Percentiles rank a stretch among this genome's conserved stretches.
Conservation (phyloP, 2,113 vertebrate genomes). For the Lamprologus ornatipinnis region DNA sequence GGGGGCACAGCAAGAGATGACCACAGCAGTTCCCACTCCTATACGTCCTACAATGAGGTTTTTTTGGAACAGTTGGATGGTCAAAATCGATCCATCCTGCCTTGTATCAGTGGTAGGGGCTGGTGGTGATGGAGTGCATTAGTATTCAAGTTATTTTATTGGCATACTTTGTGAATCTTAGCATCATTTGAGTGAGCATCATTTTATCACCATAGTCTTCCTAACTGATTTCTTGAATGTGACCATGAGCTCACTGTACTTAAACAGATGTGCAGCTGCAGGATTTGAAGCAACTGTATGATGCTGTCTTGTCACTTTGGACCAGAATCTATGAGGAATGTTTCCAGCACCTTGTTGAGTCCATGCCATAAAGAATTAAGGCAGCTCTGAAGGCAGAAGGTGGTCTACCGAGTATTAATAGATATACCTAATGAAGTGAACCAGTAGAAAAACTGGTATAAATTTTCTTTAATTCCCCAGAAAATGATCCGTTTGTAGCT, state of each 20-base stretch:
- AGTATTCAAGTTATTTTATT: neutral
- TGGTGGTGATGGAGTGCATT: neutral
- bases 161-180: neutral
- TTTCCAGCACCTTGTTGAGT: neutral
- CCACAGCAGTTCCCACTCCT: neutral
- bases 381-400: neutral
- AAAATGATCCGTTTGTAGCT: neutral
- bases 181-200: neutral
- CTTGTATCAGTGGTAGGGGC: neutral
- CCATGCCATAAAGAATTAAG: accelerated
- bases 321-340: neutral
- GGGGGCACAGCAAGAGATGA: neutral
- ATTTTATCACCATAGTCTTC: neutral
- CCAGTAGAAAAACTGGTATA: neutral
- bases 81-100: neutral
- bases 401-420: neutral
- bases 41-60: neutral
- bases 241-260: neutral
- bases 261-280: neutral
- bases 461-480: neutral
- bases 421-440: neutral
- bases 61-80: neutral
- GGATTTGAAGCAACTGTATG: accelerated
- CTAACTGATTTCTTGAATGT: neutral
- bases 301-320: neutral